These are phyloP conservation scores for Nesoenas mayeri DNA, from an alignment of 2,113 vertebrate genomes.

Conservation along the genomic window DNA sequence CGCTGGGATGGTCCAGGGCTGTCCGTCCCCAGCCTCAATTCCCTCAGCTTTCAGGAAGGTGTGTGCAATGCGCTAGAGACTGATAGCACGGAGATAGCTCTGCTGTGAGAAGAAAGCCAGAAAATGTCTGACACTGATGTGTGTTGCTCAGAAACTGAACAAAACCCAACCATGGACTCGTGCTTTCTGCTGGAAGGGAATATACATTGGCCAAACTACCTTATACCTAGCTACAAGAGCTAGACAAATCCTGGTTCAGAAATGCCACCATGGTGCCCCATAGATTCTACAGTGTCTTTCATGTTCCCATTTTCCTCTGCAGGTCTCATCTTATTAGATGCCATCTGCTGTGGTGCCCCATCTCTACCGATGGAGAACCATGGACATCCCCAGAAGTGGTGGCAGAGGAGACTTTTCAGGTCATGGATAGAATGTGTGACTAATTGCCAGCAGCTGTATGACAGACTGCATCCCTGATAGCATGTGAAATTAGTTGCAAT, in stretches of 20 bases:
- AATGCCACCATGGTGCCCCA: neutral
- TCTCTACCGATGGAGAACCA: fast-evolving
- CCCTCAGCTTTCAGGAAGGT: neutral
- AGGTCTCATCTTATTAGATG: neutral
- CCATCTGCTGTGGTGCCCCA: neutral
- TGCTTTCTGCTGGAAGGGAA: neutral
- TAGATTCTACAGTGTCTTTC: neutral
- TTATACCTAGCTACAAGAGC: neutral
- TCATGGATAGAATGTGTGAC: neutral
- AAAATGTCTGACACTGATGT: neutral
- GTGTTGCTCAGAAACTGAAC: neutral
- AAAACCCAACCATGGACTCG: fast-evolving
- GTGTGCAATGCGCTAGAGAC: neutral
- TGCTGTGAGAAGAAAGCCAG: neutral
- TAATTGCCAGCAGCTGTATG: neutral
- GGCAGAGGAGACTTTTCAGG: neutral
- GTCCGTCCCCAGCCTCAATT: neutral
- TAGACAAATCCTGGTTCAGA: neutral
- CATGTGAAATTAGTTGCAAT: neutral
- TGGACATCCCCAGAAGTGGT: neutral
- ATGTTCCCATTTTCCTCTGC: neutral
- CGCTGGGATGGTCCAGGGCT: neutral
- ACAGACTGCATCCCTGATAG: neutral
- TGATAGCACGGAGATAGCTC: neutral
- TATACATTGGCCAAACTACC: neutral